Evolutionary conservation across 2,888 invertebrate genomes (phyloP).

Genomic region (Furcula furcula): DNA sequence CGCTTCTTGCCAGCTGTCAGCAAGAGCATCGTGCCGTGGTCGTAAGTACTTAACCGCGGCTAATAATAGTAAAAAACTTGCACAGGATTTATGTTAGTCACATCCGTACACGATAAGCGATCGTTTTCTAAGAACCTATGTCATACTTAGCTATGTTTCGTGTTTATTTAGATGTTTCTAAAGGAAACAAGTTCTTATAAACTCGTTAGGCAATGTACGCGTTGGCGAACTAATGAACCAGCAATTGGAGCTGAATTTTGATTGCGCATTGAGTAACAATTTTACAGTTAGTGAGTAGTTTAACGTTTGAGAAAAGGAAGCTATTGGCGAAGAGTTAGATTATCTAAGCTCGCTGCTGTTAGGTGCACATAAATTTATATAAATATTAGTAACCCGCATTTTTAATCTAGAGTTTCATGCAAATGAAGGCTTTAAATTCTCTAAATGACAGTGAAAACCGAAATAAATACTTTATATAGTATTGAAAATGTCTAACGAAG

Average conservation of each 20-base stretch:
- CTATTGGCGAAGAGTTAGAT: too few relatives aligned
- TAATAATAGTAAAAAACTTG: slow-evolving; percentile 34
- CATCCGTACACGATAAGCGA: slow-evolving; percentile 47
- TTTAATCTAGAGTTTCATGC: too few relatives aligned
- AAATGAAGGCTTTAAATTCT: too few relatives aligned
- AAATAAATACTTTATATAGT: too few relatives aligned
- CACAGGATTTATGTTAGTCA: slow-evolving; percentile 47
- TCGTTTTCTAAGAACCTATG: slow-evolving; percentile 47
- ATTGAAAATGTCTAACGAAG: too few relatives aligned
- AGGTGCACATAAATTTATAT: too few relatives aligned
- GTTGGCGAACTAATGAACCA: slow-evolving; percentile 14
- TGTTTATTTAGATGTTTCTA: slow-evolving; percentile 25
- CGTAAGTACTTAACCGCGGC: slow-evolving; percentile 15
- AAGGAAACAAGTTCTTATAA: slow-evolving; percentile 35
- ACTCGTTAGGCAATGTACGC: slow-evolving; percentile 21
- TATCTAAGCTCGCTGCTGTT: too few relatives aligned
- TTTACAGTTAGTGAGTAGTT: slow-evolving; percentile 11
- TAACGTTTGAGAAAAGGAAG: too few relatives aligned
- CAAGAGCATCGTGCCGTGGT: slow-evolving; percentile 7
- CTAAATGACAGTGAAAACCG: too few relatives aligned
- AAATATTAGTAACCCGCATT: too few relatives aligned
- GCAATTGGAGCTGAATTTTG: slow-evolving; percentile 18
- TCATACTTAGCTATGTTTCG: slow-evolving; percentile 24
- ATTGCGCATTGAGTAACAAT: slow-evolving; percentile 13
- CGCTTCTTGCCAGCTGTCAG: slow-evolving; percentile 7